A percentile compares a stretch with the other conserved stretches of the same genome.
Evolutionary conservation across 1,140 invertebrate species (phyloP).

Genomic region (Bactericera cockerelli): DNA sequence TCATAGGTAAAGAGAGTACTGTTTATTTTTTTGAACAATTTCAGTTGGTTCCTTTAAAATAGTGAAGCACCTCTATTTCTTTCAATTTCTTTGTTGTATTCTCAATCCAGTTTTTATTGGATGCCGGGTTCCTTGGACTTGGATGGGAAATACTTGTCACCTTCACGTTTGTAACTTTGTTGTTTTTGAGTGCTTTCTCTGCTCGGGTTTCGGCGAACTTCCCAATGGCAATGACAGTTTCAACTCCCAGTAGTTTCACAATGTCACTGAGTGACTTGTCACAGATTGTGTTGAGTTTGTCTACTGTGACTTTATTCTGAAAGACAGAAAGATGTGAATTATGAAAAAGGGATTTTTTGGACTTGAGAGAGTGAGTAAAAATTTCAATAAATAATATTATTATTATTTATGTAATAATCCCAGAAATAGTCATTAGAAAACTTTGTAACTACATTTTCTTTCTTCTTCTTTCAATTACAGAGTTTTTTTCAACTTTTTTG

Average conservation of each 20-base stretch:
- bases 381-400: neutral
- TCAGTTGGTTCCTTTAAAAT: too few species aligned
- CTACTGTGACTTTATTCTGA: constrained; percentile 38
- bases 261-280: constrained; percentile 46
- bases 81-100: constrained; percentile 47
- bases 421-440: too few species aligned
- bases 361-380: neutral
- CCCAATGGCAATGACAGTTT: constrained; percentile 63
- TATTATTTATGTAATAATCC: too few species aligned
- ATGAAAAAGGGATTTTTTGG: neutral
- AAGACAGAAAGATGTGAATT: constrained; percentile 25
- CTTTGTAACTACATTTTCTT: too few species aligned
- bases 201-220: constrained; percentile 59
- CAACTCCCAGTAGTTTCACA: constrained; percentile 47
- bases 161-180: constrained; percentile 15
- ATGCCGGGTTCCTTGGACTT: constrained; percentile 53
- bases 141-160: constrained; percentile 52
- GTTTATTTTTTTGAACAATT: too few species aligned
- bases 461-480: too few species aligned
- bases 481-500: too few species aligned
- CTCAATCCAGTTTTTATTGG: constrained; percentile 63
- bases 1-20: too few species aligned
- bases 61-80: constrained; percentile 43
- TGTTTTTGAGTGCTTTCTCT: constrained; percentile 37
- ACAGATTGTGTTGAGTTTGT: constrained; percentile 35